phyloP scores from a whole-genome alignment of 2,113 vertebrate genomes.

The Theristicus caerulescens region DNA sequence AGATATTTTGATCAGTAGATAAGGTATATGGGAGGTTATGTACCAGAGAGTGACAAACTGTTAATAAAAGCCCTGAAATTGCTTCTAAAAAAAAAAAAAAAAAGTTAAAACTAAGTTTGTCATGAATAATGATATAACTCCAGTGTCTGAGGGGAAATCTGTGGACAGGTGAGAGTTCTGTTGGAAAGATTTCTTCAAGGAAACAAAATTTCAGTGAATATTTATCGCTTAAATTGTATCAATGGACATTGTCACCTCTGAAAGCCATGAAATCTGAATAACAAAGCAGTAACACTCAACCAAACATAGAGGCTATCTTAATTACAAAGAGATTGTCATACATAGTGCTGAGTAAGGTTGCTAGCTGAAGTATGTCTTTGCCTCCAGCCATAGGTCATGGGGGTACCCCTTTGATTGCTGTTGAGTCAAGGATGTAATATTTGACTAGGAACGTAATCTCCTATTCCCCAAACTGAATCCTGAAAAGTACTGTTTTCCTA shows the following conservation, averaged over 20 bases:
- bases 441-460: neutral
- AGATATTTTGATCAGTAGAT: neutral
- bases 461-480: neutral
- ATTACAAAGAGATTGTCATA: neutral
- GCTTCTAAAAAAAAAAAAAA: neutral
- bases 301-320: neutral
- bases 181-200: neutral
- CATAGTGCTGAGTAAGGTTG: neutral
- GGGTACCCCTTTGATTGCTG: neutral
- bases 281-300: neutral
- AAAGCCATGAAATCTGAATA: neutral
- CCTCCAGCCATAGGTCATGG: neutral
- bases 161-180: neutral
- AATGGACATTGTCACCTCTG: neutral
- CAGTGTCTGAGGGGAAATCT: neutral
- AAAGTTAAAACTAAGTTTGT: neutral
- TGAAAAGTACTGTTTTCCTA: neutral
- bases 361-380: neutral
- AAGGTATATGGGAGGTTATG: neutral
- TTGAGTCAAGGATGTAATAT: neutral
- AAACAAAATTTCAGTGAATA: neutral
- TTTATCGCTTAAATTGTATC: neutral
- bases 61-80: neutral
- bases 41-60: neutral
- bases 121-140: neutral